Base-by-base conservation (phyloP, 1,140 invertebrate genomes). In the Heliconius himera region DNA sequence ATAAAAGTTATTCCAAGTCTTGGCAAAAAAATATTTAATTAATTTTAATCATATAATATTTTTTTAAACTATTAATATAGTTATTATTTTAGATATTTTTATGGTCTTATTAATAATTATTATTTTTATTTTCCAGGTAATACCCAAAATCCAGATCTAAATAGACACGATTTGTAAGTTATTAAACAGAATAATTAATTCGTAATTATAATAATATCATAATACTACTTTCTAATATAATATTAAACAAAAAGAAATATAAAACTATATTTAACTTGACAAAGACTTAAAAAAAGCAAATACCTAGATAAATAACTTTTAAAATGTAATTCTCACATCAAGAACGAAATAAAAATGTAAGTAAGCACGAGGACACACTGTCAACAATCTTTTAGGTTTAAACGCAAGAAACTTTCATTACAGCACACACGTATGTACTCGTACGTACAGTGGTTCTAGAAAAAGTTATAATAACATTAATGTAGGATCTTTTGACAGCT, bases 401-500 rank as follows among this genome's bases (percentile, higher is more conserved):
- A 81, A 70, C 76, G 80, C 70, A 74, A 46, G 72, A 22, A 70
- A 51, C 66, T 54, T 70, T 41, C 46, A 70, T 74, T 60, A 79
- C 73, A 66, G 56, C 82, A 83, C 81, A 85, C 16, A 46, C 81
- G 49, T 51, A 46, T 46, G 41, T 46, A 46, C 13, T 46, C 13
- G 41, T 46, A 16, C 41, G 41, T 46, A 82, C 79, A 78, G 78
- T 66, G 60, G 4, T 26, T 78, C 85, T 85, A 90, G 91, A 92
- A 92, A 92, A 93, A 94, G 87, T 93, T 94, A 92, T 93, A 94
- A 94, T 91, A 94, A 93, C 90, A 90, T 94, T 92, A 93, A 93
- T 92, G 90, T 94, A 92, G 91, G 90, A 90, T 90, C 90, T 93
- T 94, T 92, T 94, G 92, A 94, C 91, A 91, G 90, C 88, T 89